phyloP scores from a whole-genome alignment of 2,888 invertebrate genomes.

The Synergus umbraculus region DNA sequence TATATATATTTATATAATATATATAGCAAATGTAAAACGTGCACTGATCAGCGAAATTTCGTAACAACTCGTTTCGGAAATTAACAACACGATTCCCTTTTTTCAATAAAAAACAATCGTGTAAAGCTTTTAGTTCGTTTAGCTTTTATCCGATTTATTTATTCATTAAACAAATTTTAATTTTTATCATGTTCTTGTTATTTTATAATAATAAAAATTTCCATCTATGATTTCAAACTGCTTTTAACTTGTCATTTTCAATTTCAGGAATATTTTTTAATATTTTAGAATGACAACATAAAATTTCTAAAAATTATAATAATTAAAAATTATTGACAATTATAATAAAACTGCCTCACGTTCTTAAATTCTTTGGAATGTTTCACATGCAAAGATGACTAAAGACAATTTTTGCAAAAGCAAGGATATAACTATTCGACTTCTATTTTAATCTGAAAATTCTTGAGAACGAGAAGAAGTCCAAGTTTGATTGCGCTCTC shows the following conservation, averaged over 20 bases:
- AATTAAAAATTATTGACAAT: too few species aligned
- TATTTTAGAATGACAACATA: too few species aligned
- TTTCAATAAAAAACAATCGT: conserved; percentile 18
- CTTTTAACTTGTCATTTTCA: too few species aligned
- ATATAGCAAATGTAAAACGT: neutral
- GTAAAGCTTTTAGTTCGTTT: conserved; percentile 2
- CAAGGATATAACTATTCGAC: neutral
- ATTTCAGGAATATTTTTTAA: too few species aligned
- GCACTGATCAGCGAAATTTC: conserved; percentile 14
- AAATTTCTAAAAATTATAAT: too few species aligned
- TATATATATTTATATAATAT: neutral
- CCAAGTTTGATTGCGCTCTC: conserved; percentile 66
- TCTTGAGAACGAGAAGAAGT: conserved; percentile 59
- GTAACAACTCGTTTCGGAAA: conserved; percentile 14
- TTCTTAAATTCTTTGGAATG: neutral
- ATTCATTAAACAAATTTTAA: neutral
- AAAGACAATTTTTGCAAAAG: neutral
- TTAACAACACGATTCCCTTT: neutral
- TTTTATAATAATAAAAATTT: too few species aligned
- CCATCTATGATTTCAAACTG: too few species aligned
- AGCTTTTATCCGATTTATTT: conserved; percentile 3
- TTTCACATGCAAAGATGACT: neutral
- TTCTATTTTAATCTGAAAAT: conserved; percentile 23
- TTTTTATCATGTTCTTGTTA: too few species aligned
- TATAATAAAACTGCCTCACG: neutral